These are phyloP conservation scores for Zaprionus obscuricornis DNA, from an alignment of 2,888 invertebrate genomes.

Conservation along the genomic window DNA sequence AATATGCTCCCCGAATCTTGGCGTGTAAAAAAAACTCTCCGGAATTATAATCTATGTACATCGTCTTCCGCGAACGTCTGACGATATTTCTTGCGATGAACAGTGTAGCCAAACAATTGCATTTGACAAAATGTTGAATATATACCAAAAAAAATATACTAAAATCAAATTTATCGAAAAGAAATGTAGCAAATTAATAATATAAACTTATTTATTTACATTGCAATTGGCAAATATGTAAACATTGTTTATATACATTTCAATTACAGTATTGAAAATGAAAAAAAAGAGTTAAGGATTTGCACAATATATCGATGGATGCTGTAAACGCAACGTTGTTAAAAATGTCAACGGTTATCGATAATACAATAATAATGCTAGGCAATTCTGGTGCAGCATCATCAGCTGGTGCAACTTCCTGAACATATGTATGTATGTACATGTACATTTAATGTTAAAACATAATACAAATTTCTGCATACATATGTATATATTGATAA, in stretches of 20 bases:
- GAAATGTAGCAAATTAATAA: not conserved
- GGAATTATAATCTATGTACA: constrained; percentile 55
- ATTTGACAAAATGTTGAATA: not conserved
- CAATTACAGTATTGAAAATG: no score
- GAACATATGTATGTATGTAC: no score
- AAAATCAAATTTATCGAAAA: not conserved
- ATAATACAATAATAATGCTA: no score
- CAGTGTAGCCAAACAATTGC: constrained; percentile 33
- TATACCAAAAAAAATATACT: not conserved
- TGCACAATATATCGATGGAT: constrained; percentile 1
- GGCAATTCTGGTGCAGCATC: constrained; percentile 1
- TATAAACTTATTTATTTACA: not conserved
- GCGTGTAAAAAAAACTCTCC: constrained; percentile 49
- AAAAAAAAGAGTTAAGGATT: no score
- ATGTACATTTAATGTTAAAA: not conserved
- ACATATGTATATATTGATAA: not conserved
- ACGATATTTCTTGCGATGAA: constrained; percentile 42
- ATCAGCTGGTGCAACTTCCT: constrained; percentile 31
- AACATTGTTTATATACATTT: no score
- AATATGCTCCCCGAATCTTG: constrained; percentile 43
- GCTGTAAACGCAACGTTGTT: not conserved
- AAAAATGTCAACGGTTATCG: constrained; percentile 7
- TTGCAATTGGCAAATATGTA: not conserved
- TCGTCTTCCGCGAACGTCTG: constrained; percentile 58
- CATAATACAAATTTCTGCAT: not conserved